Evolutionary conservation across 2,888 invertebrate species (phyloP).

Genomic region (Stratiomys singularior): DNA sequence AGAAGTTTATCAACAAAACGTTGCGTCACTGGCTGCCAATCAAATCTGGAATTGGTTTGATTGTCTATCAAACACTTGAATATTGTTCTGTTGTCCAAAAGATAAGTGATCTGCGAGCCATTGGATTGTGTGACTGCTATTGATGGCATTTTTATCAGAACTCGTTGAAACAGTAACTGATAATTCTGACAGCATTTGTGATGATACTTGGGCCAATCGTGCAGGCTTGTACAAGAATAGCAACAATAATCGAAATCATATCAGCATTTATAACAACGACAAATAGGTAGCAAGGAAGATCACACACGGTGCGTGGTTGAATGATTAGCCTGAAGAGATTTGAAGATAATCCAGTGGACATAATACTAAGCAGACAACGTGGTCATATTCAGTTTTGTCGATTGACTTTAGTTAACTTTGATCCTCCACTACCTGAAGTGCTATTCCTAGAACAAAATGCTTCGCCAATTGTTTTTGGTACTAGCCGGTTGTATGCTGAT

Average conservation of each 20-base stretch:
- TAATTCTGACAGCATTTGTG: slow-evolving; percentile 1
- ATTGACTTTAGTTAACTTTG: neutral
- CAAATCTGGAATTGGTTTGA: too few species aligned
- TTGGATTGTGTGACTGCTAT: neutral
- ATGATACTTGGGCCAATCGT: slow-evolving; percentile 25
- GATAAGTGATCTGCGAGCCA: slow-evolving; percentile 5
- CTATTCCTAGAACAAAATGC: slow-evolving; percentile 14
- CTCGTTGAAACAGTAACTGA: neutral
- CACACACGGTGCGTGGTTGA: neutral
- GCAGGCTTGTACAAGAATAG: neutral
- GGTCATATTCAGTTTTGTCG: neutral
- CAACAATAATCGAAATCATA: neutral
- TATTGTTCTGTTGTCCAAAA: too few species aligned
- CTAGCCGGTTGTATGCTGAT: neutral
- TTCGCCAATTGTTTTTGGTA: slow-evolving; percentile 14
- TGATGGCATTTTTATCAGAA: slow-evolving; percentile 21
- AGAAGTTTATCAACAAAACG: too few species aligned
- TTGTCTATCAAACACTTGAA: too few species aligned
- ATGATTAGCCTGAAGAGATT: neutral
- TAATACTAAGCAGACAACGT: neutral
- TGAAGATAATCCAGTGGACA: neutral
- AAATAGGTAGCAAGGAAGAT: neutral
- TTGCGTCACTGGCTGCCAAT: too few species aligned
- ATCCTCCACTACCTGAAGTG: neutral
- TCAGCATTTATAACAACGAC: neutral